Evolutionary conservation across 2,113 vertebrate genomes (phyloP), one percentile per base, ranked within the genome.

Genomic region (Coptodon bakossiorum): DNA sequence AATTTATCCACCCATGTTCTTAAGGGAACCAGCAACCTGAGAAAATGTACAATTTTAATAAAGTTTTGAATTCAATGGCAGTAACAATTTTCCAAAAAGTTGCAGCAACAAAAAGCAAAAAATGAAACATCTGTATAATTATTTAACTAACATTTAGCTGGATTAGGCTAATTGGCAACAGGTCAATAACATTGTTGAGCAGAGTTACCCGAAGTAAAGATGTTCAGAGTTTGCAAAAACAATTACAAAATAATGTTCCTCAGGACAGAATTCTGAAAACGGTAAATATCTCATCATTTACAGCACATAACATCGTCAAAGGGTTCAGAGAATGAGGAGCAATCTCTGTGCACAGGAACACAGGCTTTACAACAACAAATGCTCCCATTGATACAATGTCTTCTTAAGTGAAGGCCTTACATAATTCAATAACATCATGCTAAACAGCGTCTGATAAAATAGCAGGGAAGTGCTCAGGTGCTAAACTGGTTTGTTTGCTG

Each of bases 191-290:
- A 1, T 16, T 59, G 3, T 9, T 29, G 56, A 59, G 56, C 56
- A 59, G 56, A 59, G 56, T 59, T 59, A 16, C 56, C 27, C 1
- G 0, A 16, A 29, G 13, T 9, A 59, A 59, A 59, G 13, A 59
- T 59, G 24, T 3, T 59, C 56, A 59, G 56, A 59, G 56, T 59
- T 59, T 59, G 54, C 24, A 59, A 59, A 59, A 59, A 29, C 56
- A 29, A 59, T 9, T 59, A 29, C 56, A 0, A 59, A 16, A 29
- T 59, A 59, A 57, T 59, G 13, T 59, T 59, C 0, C 13, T 59
- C 24, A 9, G 0, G 56, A 59, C 13, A 9, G 7, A 59, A 9
- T 29, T 29, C 56, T 0, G 56, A 59, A 59, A 59, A 0, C 56
- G 5, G 29, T 29, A 59, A 29, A 59, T 59, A 59, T 59, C 24